These are phyloP conservation scores for Ectobius pallidus DNA, from an alignment of 2,888 invertebrate genomes.

Conservation along the genomic window DNA sequence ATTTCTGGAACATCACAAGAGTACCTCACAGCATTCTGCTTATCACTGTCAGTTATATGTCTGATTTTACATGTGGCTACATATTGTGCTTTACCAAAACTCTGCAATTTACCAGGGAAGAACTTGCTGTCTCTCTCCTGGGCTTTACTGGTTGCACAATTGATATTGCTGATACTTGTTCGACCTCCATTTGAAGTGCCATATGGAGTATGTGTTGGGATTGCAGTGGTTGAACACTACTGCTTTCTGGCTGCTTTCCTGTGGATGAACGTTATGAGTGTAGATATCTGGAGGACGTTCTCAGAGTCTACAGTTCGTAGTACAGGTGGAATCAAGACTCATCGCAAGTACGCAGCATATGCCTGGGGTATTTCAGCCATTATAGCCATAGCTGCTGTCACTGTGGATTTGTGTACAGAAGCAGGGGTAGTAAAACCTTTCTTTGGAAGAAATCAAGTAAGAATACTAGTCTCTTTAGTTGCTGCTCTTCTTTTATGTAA, in stretches of 20 bases:
- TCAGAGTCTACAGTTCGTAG: slow-evolving; percentile 37
- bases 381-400: slow-evolving; percentile 47
- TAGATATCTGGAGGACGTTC: slow-evolving; percentile 56
- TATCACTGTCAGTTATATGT: slow-evolving; percentile 51
- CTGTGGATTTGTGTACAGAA: slow-evolving; percentile 40
- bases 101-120: slow-evolving; percentile 54
- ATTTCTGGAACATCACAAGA: slow-evolving; percentile 46
- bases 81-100: slow-evolving; percentile 49
- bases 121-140: slow-evolving; percentile 53
- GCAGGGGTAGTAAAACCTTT: slow-evolving; percentile 27
- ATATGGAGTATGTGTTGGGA: slow-evolving; percentile 34
- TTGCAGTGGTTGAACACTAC: slow-evolving; percentile 53
- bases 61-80: slow-evolving; percentile 51
- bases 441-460: not conserved
- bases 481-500: not conserved
- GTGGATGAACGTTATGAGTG: slow-evolving; percentile 58
- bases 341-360: slow-evolving; percentile 49
- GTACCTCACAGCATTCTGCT: slow-evolving; percentile 50
- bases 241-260: slow-evolving; percentile 54
- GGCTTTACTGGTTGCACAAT: slow-evolving; percentile 53
- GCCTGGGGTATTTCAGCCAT: slow-evolving; percentile 53
- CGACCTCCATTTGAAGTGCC: slow-evolving; percentile 21
- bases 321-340: slow-evolving; percentile 33
- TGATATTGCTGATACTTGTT: slow-evolving; percentile 42
- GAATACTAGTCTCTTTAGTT: not conserved